A percentile compares a stretch with the other conserved stretches of the same genome.
phyloP scores from a whole-genome alignment of 2,888 invertebrate species.

The Serripes groenlandicus region DNA sequence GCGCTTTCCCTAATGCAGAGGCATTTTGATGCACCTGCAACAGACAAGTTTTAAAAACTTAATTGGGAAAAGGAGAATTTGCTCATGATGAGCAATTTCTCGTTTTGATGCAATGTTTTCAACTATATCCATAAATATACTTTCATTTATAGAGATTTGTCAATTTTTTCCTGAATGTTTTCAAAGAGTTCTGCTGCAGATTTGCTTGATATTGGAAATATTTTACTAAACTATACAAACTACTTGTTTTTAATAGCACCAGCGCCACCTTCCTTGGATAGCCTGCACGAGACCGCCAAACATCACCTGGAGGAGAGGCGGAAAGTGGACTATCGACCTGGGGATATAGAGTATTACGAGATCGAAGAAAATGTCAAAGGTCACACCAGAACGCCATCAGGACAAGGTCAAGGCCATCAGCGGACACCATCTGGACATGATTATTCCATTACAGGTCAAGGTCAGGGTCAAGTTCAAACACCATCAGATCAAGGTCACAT shows the following conservation, averaged over 20 bases:
- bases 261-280: conserved; percentile 80
- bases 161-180: too few relatives aligned
- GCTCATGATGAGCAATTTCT: background rate
- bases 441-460: conserved; percentile 45
- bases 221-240: background rate
- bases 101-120: background rate
- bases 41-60: background rate
- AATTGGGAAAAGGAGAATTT: background rate
- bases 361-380: conserved; percentile 19
- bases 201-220: background rate
- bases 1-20: too few relatives aligned
- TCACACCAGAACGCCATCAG: conserved; percentile 32
- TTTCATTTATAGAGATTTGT: too few relatives aligned
- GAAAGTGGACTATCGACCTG: conserved; percentile 54
- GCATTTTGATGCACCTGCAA: background rate
- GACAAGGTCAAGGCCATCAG: conserved; percentile 16
- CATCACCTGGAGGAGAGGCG: conserved; percentile 69
- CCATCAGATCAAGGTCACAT: conserved; percentile 63
- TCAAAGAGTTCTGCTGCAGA: background rate
- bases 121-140: too few relatives aligned
- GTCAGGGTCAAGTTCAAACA: conserved; percentile 56
- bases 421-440: conserved; percentile 35
- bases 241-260: conserved; percentile 58
- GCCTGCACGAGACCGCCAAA: conserved; percentile 80
- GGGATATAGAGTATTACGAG: conserved; percentile 50